Evolutionary conservation across 2,113 vertebrate species (phyloP).

Genomic region (Girardinichthys multiradiatus): DNA sequence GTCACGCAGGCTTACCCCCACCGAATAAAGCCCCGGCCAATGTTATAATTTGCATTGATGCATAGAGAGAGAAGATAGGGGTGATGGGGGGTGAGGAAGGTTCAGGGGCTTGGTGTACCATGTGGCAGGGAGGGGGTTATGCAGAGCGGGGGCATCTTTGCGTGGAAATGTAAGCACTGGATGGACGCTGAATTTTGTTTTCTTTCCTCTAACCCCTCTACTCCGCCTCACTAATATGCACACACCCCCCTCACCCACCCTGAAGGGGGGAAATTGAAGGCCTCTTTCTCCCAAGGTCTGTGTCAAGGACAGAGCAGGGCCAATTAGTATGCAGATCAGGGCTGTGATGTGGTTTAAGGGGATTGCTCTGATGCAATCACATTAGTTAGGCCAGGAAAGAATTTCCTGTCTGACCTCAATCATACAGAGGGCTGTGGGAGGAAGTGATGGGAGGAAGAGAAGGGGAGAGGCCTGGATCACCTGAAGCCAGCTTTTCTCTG

Average conservation of each 20-base stretch:
- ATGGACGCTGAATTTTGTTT: constrained; percentile 85
- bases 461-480: constrained; percentile 27
- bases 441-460: constrained; percentile 37
- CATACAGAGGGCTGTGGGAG: constrained; percentile 78
- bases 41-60: constrained; percentile 85
- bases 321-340: constrained; percentile 97
- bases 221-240: background rate
- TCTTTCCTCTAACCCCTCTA: background rate
- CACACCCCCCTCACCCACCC: constrained; percentile 41
- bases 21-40: constrained; percentile 77
- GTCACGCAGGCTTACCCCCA: constrained; percentile 82
- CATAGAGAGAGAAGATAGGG: constrained; percentile 74
- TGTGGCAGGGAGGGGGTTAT: constrained; percentile 65
- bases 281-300: constrained; percentile 85
- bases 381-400: constrained; percentile 91
- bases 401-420: constrained; percentile 91
- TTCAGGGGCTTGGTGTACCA: constrained; percentile 29
- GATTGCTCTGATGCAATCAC: constrained; percentile 96
- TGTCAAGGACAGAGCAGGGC: constrained; percentile 85
- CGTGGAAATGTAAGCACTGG: constrained; percentile 75
- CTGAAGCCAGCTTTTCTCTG: constrained; percentile 35
- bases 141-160: constrained; percentile 69
- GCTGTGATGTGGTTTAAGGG: constrained; percentile 89
- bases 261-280: constrained; percentile 83
- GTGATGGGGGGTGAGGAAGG: constrained; percentile 30